Evolutionary conservation across 1,140 invertebrate genomes (phyloP).

Genomic region (Lepeophtheirus salmonis): DNA sequence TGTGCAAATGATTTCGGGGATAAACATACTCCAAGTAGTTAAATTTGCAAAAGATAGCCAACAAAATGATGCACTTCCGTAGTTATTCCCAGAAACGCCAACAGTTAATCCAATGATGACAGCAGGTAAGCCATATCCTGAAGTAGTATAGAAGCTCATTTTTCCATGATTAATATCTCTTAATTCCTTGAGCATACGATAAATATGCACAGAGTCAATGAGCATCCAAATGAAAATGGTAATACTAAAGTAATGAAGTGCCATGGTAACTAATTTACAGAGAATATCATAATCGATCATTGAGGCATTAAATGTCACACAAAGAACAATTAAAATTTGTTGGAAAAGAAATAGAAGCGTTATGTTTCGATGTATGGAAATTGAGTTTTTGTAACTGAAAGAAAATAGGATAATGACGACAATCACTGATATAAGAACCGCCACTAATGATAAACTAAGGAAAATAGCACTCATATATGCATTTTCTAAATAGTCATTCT

Average conservation of each 20-base stretch:
- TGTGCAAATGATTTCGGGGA: constrained; percentile 54
- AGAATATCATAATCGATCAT: background rate
- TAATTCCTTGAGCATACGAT: constrained; percentile 84
- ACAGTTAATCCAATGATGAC: constrained; percentile 74
- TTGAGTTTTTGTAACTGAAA: constrained; percentile 2
- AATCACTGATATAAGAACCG: background rate
- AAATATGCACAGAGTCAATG: constrained; percentile 73
- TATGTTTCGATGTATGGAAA: constrained; percentile 13
- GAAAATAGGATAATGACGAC: background rate
- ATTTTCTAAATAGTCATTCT: background rate
- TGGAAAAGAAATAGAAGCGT: constrained; percentile 21
- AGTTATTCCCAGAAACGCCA: constrained; percentile 80
- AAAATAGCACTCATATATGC: background rate
- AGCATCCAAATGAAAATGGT: constrained; percentile 73
- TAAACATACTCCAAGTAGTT: constrained; percentile 73
- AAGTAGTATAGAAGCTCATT: constrained; percentile 81
- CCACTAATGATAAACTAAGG: background rate
- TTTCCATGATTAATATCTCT: constrained; percentile 85
- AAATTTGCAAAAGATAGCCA: constrained; percentile 84
- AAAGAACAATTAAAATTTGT: constrained; percentile 36
- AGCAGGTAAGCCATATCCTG: constrained; percentile 82
- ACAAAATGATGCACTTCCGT: constrained; percentile 70
- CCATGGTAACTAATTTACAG: constrained; percentile 76
- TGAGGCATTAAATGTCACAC: background rate
- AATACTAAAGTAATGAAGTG: constrained; percentile 78